Percentiles rank a stretch among this genome's conserved stretches.
phyloP scores from a whole-genome alignment of 2,797 vertebrate species.

The Girardinus metallicus region DNA sequence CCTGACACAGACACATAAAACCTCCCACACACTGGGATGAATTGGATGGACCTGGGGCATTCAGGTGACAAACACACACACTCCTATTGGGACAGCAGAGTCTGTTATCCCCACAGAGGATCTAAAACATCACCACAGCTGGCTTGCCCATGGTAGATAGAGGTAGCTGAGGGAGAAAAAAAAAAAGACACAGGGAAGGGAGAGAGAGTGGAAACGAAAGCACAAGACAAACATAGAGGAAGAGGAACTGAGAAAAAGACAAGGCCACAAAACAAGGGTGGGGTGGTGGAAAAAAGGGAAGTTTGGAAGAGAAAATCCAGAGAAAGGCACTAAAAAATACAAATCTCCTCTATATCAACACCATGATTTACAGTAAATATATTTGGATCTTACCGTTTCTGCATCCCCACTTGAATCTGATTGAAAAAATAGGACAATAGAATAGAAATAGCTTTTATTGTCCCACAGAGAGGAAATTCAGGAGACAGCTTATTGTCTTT shows the following conservation, averaged over 20 bases:
- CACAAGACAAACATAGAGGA: slow-evolving; percentile 23
- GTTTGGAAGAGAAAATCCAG: slow-evolving; percentile 5
- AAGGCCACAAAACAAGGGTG: slow-evolving; percentile 47
- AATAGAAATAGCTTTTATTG: too few relatives aligned
- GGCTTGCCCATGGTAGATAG: slow-evolving; percentile 35
- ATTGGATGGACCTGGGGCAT: slow-evolving; percentile 37
- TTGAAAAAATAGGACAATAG: background rate
- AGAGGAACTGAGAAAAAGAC: slow-evolving; percentile 30
- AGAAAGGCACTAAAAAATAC: background rate
- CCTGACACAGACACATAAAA: slow-evolving; percentile 43
- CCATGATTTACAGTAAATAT: background rate
- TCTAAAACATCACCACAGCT: slow-evolving; percentile 48
- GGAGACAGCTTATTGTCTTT: background rate
- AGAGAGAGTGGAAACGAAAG: slow-evolving; percentile 42
- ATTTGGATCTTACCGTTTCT: background rate
- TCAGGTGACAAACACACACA: slow-evolving; percentile 38
- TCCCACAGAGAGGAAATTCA: too few relatives aligned
- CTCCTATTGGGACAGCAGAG: background rate
- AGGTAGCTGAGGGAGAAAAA: slow-evolving; percentile 36
- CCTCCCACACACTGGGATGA: slow-evolving; percentile 16
- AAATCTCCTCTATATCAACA: background rate
- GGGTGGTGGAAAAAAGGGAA: slow-evolving; percentile 34
- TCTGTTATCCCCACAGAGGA: slow-evolving; percentile 33
- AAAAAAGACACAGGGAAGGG: slow-evolving; percentile 6
- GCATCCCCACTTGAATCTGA: background rate